Conservation (phyloP, 30 jellyfish, hydroid and myxozoan genomes). For the Catostylus mosaicus region DNA sequence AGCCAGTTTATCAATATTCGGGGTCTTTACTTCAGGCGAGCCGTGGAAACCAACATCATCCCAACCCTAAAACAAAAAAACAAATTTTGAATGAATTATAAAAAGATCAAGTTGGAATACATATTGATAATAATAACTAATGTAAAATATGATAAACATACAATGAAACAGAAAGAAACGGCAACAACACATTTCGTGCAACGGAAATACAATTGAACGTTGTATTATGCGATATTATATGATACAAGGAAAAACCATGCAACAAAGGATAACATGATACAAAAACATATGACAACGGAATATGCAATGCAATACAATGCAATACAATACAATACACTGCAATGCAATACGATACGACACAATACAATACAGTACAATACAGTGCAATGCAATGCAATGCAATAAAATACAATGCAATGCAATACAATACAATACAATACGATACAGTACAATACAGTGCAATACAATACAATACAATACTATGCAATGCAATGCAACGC, state of each 20-base stretch:
- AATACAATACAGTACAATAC: conserved; percentile 48
- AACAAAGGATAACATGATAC: conserved; percentile 19
- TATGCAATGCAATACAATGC: conserved; percentile 33
- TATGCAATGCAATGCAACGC: not conserved
- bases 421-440: conserved; percentile 11
- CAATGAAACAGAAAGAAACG: no score
- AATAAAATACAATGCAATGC: conserved; percentile 37
- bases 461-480: not conserved
- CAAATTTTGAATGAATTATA: not conserved
- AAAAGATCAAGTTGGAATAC: no score
- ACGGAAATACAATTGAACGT: conserved; percentile 26
- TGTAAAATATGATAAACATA: no score
- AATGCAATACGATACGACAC: conserved; percentile 38
- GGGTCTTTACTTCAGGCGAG: conserved; percentile 69
- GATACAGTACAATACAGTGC: not conserved
- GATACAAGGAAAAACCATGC: conserved; percentile 32
- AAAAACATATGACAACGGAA: conserved; percentile 18
- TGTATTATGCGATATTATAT: conserved; percentile 29
- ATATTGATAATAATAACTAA: no score
- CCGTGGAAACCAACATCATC: conserved; percentile 87
- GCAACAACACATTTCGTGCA: not conserved
- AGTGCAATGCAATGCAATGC: conserved; percentile 39
- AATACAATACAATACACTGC: conserved; percentile 44
- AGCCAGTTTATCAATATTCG: conserved; percentile 69
- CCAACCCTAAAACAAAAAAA: conserved; percentile 66